phyloP scores from a whole-genome alignment of 2,113 vertebrate species.

The Progne subis region DNA sequence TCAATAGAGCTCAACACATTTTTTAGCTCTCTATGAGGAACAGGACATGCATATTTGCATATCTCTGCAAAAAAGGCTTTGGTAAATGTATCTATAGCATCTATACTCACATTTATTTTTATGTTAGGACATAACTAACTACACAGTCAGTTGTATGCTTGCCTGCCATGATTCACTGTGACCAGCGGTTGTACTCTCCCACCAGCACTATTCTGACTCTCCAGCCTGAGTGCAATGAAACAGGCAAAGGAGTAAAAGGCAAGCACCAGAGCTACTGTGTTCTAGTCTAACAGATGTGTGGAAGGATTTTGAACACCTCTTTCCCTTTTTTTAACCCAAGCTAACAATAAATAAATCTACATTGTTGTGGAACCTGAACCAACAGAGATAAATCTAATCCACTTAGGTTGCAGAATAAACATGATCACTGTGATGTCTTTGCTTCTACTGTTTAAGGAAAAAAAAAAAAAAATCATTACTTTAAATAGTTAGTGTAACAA shows the following conservation, averaged over 20 bases:
- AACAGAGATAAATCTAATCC: slow-evolving; percentile 53
- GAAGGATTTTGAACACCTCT: not conserved
- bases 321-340: slow-evolving; percentile 24
- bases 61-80: not conserved
- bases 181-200: not conserved
- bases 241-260: not conserved
- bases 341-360: slow-evolving; percentile 24
- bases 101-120: not conserved
- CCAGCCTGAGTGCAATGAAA: not conserved
- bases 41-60: not conserved
- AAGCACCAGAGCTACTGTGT: not conserved
- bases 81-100: not conserved
- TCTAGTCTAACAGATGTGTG: not conserved
- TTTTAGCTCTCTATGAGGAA: not conserved
- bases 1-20: not conserved
- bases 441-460: not conserved
- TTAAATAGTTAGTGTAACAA: not conserved
- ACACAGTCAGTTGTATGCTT: not conserved
- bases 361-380: slow-evolving; percentile 31
- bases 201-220: not conserved
- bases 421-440: slow-evolving; percentile 15
- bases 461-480: not conserved
- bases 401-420: slow-evolving; percentile 6
- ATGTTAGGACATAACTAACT: not conserved
- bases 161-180: not conserved